These are phyloP conservation scores for Rotaria sp. DNA, from an alignment of 2,888 invertebrate genomes.

Conservation along the genomic window DNA sequence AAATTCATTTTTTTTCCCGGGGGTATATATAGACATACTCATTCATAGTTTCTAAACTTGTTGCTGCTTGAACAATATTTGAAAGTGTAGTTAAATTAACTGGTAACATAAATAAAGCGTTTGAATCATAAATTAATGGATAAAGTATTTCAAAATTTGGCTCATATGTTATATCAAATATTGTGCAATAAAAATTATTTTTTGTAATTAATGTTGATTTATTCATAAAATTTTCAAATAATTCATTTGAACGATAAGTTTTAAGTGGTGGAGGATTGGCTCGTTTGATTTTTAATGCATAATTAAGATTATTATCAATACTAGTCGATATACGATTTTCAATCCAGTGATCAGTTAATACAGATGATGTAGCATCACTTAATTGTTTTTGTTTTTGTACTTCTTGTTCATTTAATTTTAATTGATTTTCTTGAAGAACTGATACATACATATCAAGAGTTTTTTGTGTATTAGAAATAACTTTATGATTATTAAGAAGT, in stretches of 20 bases:
- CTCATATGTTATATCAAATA: slow-evolving; percentile 9
- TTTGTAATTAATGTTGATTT: background rate
- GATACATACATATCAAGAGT: background rate
- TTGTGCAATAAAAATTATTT: background rate
- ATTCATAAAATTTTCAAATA: background rate
- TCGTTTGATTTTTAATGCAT: background rate
- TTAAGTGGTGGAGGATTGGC: background rate
- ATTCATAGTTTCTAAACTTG: background rate
- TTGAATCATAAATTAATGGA: slow-evolving; percentile 12
- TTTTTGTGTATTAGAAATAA: background rate
- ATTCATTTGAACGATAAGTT: background rate
- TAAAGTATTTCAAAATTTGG: background rate
- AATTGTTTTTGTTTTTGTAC: background rate
- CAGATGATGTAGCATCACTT: background rate
- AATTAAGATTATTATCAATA: background rate
- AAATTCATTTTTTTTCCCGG: too few relatives aligned
- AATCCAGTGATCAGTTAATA: background rate
- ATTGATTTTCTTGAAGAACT: background rate
- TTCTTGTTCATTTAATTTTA: background rate
- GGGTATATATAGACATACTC: background rate
- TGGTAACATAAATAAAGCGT: background rate
- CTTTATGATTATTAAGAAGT: background rate
- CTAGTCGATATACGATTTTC: background rate
- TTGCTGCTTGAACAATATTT: background rate
- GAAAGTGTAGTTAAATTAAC: slow-evolving; percentile 7